Conservation (phyloP, 2,888 invertebrate genomes). For the Corbicula japonica region DNA sequence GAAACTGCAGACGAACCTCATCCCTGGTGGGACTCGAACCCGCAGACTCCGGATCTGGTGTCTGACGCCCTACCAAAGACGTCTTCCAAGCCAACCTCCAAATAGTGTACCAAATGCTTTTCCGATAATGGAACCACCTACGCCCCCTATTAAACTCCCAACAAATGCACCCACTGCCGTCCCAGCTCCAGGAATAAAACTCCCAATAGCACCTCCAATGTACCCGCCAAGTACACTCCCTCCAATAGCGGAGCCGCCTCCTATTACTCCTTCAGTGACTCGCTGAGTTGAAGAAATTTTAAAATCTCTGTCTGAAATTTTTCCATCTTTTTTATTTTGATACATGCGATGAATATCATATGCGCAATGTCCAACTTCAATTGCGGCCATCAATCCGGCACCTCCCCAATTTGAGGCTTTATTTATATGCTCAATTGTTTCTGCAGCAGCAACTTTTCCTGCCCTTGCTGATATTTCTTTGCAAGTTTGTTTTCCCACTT, state of each 20-base stretch:
- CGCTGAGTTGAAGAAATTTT: conserved; percentile 14
- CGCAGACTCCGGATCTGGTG: no score
- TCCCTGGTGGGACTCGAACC: no score
- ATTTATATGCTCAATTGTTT: conserved; percentile 7
- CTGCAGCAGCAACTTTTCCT: conserved; percentile 21
- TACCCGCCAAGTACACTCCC: not conserved
- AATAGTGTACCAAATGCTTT: conserved; percentile 21
- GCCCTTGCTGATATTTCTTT: conserved; percentile 5
- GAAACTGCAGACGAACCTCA: no score
- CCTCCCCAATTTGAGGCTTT: conserved; percentile 30
- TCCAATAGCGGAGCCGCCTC: not conserved
- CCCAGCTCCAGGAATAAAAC: conserved; percentile 10
- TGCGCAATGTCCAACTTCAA: conserved; percentile 15
- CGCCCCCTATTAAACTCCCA: conserved; percentile 34
- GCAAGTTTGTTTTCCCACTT: not conserved
- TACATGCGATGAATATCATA: conserved; percentile 14
- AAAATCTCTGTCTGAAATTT: conserved; percentile 20
- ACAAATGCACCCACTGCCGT: no score
- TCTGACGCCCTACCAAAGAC: conserved; percentile 25
- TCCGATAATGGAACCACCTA: no score
- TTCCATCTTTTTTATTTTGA: conserved; percentile 18
- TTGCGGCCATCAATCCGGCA: conserved; percentile 13
- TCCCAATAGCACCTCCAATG: conserved; percentile 23
- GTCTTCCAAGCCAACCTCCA: conserved; percentile 18
- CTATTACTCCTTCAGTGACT: no score